Evolutionary conservation across 2,113 vertebrate species (phyloP), one percentile per base, ranked within the genome.

Genomic region (Rhea pennata): DNA sequence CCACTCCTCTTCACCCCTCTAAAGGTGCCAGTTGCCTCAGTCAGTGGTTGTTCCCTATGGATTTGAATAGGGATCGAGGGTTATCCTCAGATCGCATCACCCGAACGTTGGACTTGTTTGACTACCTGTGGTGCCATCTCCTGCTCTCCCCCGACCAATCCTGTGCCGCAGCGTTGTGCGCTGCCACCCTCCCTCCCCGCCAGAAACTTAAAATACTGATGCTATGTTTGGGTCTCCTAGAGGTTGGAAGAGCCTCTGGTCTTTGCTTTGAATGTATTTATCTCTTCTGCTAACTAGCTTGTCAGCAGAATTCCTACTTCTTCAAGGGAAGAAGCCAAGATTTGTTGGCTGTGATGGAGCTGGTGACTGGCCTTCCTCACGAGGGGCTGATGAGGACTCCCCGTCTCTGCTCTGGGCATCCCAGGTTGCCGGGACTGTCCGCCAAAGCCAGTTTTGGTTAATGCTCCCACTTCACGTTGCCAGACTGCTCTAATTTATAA

Each of bases 61-160:
- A 46, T 67, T 46, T 46, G 66, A 39, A 5, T 2, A 5, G 2
- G 24, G 15, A 36, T 22, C 64, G 22, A 29, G 5, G 4, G 14
- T 24, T 69, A 50, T 5, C 50, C 10, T 21, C 15, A 22, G n/a
- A 14, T 23, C 82, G 12, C 0, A 0, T 11, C 21, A 44, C 2
- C 26, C 19, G 20, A 51, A 50, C 3, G 50, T 46, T 81, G 50
- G 48, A n/a, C 8, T 39, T 21, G 15, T 33, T 53, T 36, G 27
- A 6, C 27, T 46, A 13, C 15, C 50, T 33, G 15, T 27, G 20
- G 2, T 40, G 10, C 10, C 27, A 3, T 39, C 15, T 56, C n/a
- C 36, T 5, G 0, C 40, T 82, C 19, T 17, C 10, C 3, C 7
- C 26, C 11, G 23, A 5, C 2, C 8, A 23, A 12, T 6, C 9